These are phyloP conservation scores for Tenthredo amoena DNA, from an alignment of 2,888 invertebrate species.

Conservation along the genomic window DNA sequence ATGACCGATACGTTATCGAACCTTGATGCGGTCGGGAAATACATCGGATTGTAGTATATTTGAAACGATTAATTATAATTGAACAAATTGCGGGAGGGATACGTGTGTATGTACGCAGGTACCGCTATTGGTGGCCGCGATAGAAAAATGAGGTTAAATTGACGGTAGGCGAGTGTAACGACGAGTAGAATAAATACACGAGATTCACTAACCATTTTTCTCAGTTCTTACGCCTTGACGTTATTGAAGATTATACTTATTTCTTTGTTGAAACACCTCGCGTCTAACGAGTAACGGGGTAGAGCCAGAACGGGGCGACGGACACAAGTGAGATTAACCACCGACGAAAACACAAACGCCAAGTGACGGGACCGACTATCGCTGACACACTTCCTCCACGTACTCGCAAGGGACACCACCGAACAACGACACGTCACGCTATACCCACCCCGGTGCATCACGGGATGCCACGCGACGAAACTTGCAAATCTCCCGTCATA, in stretches of 20 bases:
- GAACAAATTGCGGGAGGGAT: not conserved
- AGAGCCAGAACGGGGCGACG: not conserved
- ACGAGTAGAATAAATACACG: not conserved
- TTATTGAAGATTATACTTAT: not conserved
- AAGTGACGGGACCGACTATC: conserved; percentile 13
- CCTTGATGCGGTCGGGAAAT: not conserved
- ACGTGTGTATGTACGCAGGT: not conserved
- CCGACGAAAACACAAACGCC: conserved; percentile 18
- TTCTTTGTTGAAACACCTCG: not conserved
- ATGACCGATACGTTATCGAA: not conserved
- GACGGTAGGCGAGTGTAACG: not conserved
- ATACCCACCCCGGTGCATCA: conserved; percentile 27
- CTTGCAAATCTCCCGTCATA: not conserved
- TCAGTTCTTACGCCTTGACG: not conserved
- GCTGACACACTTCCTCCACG: conserved; percentile 49
- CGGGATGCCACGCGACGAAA: conserved; percentile 39
- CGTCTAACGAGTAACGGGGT: not conserved
- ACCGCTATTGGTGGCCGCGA: not conserved
- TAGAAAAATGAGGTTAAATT: conserved; percentile 35
- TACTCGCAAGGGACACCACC: not conserved
- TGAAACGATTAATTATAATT: not conserved
- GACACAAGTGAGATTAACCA: conserved; percentile 21
- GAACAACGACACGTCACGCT: conserved; percentile 43
- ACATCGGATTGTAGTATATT: not conserved
- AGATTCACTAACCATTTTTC: conserved; percentile 36